phyloP scores from a whole-genome alignment of 1,140 invertebrate species.

The Tetraneura akinire region DNA sequence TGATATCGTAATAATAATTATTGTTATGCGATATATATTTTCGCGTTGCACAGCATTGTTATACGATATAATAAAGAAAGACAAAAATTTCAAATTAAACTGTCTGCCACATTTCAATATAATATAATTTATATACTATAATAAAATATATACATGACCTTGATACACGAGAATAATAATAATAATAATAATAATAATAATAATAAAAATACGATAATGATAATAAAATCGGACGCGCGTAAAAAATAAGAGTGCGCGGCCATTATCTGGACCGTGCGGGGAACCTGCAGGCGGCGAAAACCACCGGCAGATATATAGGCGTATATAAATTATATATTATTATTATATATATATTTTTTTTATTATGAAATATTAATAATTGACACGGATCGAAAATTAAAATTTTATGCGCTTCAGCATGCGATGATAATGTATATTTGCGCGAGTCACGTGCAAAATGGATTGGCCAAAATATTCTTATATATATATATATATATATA shows the following conservation, averaged over 20 bases:
- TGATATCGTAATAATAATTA: background rate
- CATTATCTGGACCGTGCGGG: background rate
- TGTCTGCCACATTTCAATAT: slow-evolving; percentile 11
- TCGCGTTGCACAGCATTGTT: background rate
- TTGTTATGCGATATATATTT: background rate
- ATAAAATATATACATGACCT: background rate
- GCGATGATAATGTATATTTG: background rate
- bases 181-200: background rate
- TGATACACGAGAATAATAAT: background rate
- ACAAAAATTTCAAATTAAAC: background rate
- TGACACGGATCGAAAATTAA: background rate
- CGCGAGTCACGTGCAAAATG: background rate
- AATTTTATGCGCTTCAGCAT: background rate
- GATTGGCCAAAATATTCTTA: background rate
- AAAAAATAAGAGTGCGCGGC: background rate
- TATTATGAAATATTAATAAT: too few relatives aligned
- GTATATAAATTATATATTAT: background rate
- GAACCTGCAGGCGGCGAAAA: background rate
- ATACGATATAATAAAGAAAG: too few relatives aligned
- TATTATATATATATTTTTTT: too few relatives aligned
- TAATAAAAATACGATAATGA: too few relatives aligned
- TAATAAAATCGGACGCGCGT: background rate
- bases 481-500: too few relatives aligned
- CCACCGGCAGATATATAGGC: too few relatives aligned
- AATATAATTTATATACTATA: too few relatives aligned